Conservation (phyloP, 2,797 vertebrate genomes). For the Rhinichthys osculus region DNA sequence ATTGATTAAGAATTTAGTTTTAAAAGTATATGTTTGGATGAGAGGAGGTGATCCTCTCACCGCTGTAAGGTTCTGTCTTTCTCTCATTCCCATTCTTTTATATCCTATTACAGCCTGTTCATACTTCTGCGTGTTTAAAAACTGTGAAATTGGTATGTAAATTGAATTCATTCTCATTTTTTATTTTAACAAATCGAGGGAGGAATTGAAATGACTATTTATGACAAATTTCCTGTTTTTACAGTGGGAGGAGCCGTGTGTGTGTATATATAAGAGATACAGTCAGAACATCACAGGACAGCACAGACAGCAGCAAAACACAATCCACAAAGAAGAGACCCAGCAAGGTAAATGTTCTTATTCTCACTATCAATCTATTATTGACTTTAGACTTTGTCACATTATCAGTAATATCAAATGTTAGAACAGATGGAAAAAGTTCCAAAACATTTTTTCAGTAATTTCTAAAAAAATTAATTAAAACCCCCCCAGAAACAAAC, state of each 20-base stretch:
- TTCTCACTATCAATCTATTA: not conserved
- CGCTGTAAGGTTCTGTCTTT: no score
- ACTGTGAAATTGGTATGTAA: no score
- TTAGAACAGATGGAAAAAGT: not conserved
- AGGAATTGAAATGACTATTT: not conserved
- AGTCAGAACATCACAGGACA: not conserved
- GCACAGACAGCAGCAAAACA: not conserved
- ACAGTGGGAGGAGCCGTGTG: not conserved
- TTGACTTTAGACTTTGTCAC: not conserved
- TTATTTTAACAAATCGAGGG: not conserved
- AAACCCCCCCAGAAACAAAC: no score
- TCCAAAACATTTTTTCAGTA: not conserved
- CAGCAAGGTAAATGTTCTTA: slow-evolving; percentile 62
- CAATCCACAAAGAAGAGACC: not conserved
- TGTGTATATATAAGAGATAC: not conserved
- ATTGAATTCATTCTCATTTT: not conserved
- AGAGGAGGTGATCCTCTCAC: not conserved
- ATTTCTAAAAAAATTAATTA: no score
- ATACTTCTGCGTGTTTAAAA: not conserved
- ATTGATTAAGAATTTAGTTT: not conserved
- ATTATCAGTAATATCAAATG: not conserved
- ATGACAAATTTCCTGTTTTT: not conserved
- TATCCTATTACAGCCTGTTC: not conserved
- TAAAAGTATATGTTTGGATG: not conserved
- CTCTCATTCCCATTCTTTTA: not conserved